phyloP scores from a whole-genome alignment of 2,797 vertebrate genomes.

The Orestias chungarensis region DNA sequence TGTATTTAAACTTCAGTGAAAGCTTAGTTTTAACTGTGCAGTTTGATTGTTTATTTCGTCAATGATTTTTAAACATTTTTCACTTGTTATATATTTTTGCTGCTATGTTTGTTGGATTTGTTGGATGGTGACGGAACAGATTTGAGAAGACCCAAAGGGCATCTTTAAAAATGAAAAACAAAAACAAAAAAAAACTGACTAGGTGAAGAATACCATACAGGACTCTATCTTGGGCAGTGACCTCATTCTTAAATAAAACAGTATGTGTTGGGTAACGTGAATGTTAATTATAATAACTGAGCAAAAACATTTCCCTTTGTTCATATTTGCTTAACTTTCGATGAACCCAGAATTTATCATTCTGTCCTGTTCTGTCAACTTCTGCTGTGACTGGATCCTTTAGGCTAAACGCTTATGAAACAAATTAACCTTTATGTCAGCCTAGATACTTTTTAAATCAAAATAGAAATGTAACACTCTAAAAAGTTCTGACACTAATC shows the following conservation, averaged over 20 bases:
- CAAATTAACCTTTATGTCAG: constrained; percentile 65
- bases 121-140: constrained; percentile 40
- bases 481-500: constrained; percentile 9
- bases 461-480: constrained; percentile 28
- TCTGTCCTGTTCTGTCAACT: constrained; percentile 19
- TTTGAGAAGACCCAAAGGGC: neutral
- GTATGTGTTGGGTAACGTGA: constrained; percentile 22
- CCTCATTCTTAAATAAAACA: constrained; percentile 57
- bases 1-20: neutral
- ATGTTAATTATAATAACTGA: constrained; percentile 52
- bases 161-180: constrained; percentile 12
- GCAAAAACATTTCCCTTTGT: constrained; percentile 35
- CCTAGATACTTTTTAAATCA: constrained; percentile 43
- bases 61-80: constrained; percentile 52
- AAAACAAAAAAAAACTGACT: neutral
- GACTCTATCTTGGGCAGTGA: constrained; percentile 26
- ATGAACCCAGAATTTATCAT: constrained; percentile 31
- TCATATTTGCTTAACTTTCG: constrained; percentile 25
- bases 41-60: constrained; percentile 20
- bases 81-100: constrained; percentile 58
- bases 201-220: constrained; percentile 46
- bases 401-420: constrained; percentile 62
- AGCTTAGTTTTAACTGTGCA: constrained; percentile 1
- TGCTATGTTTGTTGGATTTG: constrained; percentile 36
- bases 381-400: constrained; percentile 48